phyloP scores from a whole-genome alignment of 2,113 vertebrate species.

The Chrysochloris asiatica region DNA sequence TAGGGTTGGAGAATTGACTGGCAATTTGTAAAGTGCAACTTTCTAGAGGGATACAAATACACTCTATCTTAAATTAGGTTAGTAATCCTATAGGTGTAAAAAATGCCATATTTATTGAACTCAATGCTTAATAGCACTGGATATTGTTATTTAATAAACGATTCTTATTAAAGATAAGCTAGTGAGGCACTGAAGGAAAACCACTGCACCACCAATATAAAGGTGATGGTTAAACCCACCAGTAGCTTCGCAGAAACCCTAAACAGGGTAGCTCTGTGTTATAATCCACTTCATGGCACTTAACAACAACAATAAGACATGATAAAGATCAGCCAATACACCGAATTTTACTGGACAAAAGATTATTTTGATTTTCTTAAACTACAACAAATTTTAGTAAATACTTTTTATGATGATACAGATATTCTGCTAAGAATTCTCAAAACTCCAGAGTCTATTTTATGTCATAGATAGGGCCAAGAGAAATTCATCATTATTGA shows the following conservation, averaged over 20 bases:
- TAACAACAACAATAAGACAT: too few relatives aligned
- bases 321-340: neutral
- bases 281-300: too few relatives aligned
- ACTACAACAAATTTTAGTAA: neutral
- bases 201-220: too few relatives aligned
- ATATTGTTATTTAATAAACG: neutral
- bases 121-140: neutral
- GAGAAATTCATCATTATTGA: neutral
- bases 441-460: neutral
- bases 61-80: neutral
- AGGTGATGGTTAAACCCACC: too few relatives aligned
- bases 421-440: neutral
- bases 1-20: neutral
- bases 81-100: neutral
- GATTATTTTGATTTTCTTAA: neutral
- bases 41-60: neutral
- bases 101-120: neutral
- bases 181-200: too few relatives aligned
- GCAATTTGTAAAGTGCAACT: neutral
- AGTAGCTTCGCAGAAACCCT: too few relatives aligned
- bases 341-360: neutral
- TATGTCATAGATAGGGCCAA: neutral
- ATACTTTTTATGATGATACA: neutral
- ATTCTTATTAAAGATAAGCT: neutral
- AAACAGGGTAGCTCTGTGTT: too few relatives aligned